phyloP scores from a whole-genome alignment of 2,888 invertebrate species.

The Nudaria mundana region DNA sequence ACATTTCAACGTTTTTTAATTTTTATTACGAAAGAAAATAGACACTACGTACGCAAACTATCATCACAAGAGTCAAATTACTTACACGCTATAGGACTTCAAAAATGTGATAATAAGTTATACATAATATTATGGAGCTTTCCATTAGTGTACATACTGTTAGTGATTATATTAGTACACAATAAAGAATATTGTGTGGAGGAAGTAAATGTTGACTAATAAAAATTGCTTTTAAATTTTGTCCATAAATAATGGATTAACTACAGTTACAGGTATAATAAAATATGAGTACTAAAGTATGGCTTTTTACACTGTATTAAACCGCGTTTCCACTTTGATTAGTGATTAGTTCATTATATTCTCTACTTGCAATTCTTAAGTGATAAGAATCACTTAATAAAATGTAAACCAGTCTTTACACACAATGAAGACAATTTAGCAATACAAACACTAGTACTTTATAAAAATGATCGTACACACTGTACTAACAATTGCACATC shows the following conservation, averaged over 20 bases:
- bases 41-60: too few relatives aligned
- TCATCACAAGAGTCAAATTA: neutral
- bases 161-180: too few relatives aligned
- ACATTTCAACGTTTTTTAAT: too few relatives aligned
- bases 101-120: neutral
- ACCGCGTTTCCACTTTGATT: too few relatives aligned
- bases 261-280: neutral
- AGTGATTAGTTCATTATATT: too few relatives aligned
- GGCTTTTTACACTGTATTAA: conserved; percentile 6
- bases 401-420: too few relatives aligned
- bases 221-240: neutral
- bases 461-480: conserved; percentile 11
- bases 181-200: too few relatives aligned
- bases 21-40: too few relatives aligned
- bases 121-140: neutral
- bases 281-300: neutral
- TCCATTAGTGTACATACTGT: neutral
- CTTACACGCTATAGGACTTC: neutral
- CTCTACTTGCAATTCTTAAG: too few relatives aligned
- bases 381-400: too few relatives aligned
- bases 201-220: neutral
- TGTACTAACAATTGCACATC: conserved; percentile 23
- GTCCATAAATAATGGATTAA: neutral
- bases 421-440: neutral
- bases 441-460: too few relatives aligned